Evolutionary conservation across 2,888 invertebrate species (phyloP), one percentile per base, ranked within the genome.

Genomic region (Sarcophaga rosellei): DNA sequence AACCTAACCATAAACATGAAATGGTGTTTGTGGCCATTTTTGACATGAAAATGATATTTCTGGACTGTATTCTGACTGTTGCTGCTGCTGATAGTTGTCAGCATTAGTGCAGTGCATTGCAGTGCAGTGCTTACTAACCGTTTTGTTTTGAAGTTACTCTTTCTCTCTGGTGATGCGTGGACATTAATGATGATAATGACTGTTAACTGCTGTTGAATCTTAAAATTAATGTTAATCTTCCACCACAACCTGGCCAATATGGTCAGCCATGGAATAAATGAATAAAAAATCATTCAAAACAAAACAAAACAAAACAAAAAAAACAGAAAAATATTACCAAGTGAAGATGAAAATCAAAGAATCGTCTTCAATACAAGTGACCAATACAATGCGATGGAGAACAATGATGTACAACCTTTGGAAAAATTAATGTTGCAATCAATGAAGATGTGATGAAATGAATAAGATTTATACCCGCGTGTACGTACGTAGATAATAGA

Each of bases 131-230:
- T 79, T 25, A 35, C 35, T 35, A 10, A 10, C 35, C 35, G 35
- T 35, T 3, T 6, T 35, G 6, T 25, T 25, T 25, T 1, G 6
- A 6, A 35, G 35, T 35, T 6, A 35, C 35, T 35, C 35, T n/a
- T n/a, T 8, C 35, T 53, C 59, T 25, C 17, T 15, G 90, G 90
- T 90, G 88, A 75, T 85, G 84, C 86, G 86, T 85, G 79, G 86
- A 91, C 91, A 89, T 91, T 91, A 92, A 92, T 91, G 92, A 91
- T 90, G 91, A 90, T 91, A 91, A 92, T 92, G 91, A 91, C 90
- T 91, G 90, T 88, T 85, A 85, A 87, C 87, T 87, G 85, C 81
- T 87, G 89, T 89, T 90, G 91, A 76, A 88, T 88, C 81, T 86
- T 85, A 78, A 88, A 87, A 81, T 81, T 77, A 78, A 77, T 81